Conservation (phyloP, 2,113 vertebrate species). For the Stigmatopora argus region DNA sequence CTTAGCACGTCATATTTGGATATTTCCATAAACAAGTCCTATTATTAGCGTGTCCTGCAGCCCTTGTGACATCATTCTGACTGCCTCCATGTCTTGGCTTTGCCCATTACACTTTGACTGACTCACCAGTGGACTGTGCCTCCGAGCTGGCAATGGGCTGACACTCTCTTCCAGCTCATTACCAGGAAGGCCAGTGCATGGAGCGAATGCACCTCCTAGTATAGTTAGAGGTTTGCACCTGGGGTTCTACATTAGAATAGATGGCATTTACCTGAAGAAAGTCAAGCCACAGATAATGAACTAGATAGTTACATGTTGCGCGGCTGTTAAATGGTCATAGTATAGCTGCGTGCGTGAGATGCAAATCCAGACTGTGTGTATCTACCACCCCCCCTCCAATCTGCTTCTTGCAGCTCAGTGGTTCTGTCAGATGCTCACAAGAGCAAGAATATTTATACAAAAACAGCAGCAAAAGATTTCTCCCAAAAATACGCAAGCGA, state of each 20-base stretch:
- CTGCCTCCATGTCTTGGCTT: slow-evolving; percentile 58
- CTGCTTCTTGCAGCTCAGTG: slow-evolving; percentile 27
- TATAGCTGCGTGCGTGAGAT: slow-evolving; percentile 8
- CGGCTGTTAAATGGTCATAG: slow-evolving; percentile 14
- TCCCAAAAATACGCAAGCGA: slow-evolving; percentile 11
- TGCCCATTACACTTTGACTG: slow-evolving; percentile 59
- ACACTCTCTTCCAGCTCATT: slow-evolving; percentile 63
- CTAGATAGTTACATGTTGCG: slow-evolving; percentile 20
- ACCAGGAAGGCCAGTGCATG: slow-evolving; percentile 51
- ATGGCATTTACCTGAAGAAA: slow-evolving; percentile 39
- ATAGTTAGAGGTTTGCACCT: slow-evolving; percentile 56
- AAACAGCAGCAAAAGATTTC: slow-evolving; percentile 11
- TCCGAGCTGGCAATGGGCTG: slow-evolving; percentile 60
- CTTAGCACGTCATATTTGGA: slow-evolving; percentile 51
- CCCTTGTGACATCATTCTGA: slow-evolving; percentile 62
- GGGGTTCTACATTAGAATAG: slow-evolving; percentile 42
- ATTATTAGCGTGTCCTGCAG: slow-evolving; percentile 65
- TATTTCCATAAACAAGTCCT: slow-evolving; percentile 60
- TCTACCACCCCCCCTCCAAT: slow-evolving; percentile 25
- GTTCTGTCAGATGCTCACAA: slow-evolving; percentile 24
- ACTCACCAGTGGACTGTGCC: slow-evolving; percentile 61
- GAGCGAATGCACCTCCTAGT: slow-evolving; percentile 52
- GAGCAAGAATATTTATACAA: slow-evolving; percentile 22
- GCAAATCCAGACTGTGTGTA: slow-evolving; percentile 20
- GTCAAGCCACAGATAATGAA: slow-evolving; percentile 41